Percentiles rank a stretch among this genome's conserved stretches.
These are phyloP conservation scores for Paratrypauchen microcephalus DNA, from an alignment of 2,797 vertebrate genomes.

Conservation along the genomic window DNA sequence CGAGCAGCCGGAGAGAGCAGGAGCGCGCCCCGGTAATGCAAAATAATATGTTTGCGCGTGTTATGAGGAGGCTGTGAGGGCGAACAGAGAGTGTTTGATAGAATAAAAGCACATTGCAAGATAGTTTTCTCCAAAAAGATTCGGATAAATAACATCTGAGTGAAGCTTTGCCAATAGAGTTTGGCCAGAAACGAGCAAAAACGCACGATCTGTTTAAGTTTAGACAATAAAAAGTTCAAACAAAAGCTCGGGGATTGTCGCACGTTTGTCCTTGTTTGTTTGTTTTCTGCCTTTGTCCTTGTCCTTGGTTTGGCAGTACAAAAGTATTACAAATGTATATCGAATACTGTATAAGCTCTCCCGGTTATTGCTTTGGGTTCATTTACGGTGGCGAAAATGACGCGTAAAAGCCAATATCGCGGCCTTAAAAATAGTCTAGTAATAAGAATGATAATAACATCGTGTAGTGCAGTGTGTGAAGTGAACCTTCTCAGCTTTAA, in stretches of 20 bases:
- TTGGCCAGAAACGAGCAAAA: not conserved
- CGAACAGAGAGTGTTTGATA: slow-evolving; percentile 55
- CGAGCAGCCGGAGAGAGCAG: slow-evolving; percentile 52
- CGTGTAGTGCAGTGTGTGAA: no score
- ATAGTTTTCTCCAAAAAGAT: slow-evolving; percentile 1
- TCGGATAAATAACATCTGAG: slow-evolving; percentile 1
- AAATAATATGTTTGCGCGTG: slow-evolving; percentile 49
- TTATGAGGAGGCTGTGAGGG: slow-evolving; percentile 45
- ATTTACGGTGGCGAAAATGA: not conserved
- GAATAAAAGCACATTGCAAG: slow-evolving; percentile 51
- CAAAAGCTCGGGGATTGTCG: not conserved
- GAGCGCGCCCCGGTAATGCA: slow-evolving; percentile 50
- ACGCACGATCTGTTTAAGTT: not conserved
- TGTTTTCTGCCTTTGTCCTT: not conserved
- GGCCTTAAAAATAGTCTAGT: not conserved
- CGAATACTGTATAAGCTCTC: not conserved
- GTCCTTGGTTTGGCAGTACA: not conserved
- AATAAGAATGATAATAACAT: not conserved
- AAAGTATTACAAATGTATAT: not conserved
- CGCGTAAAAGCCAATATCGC: not conserved
- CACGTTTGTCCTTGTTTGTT: not conserved
- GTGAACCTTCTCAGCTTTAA: no score
- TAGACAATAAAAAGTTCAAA: slow-evolving; percentile 1
- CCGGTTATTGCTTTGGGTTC: not conserved
- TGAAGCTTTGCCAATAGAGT: slow-evolving; percentile 1